Evolutionary conservation across 2,797 vertebrate species (phyloP).

Genomic region (Gouania willdenowi): DNA sequence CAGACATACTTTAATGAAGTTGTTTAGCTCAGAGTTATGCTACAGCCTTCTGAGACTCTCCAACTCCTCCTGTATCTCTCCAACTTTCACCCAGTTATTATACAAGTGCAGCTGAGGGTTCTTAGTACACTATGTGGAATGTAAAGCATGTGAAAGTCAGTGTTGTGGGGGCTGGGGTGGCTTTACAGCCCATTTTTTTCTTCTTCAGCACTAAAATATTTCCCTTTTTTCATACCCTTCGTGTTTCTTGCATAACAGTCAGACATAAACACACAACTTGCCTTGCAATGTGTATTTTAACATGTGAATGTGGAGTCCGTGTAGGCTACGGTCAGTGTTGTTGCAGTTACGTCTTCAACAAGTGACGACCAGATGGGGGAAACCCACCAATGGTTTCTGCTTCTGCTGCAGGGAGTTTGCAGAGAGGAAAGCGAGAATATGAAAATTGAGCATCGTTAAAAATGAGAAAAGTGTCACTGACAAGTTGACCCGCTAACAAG

Average conservation of each 20-base stretch:
- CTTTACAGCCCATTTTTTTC: slow-evolving; percentile 10
- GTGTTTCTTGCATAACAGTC: slow-evolving; percentile 35
- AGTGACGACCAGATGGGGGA: slow-evolving; percentile 38
- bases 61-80: background rate
- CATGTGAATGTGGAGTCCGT: slow-evolving; percentile 30
- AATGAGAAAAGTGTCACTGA: slow-evolving; percentile 8
- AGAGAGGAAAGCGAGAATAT: background rate
- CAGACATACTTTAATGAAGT: too few relatives aligned
- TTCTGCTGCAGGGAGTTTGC: slow-evolving; percentile 9
- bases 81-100: background rate
- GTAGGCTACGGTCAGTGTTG: slow-evolving; percentile 8
- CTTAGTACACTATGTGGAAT: slow-evolving; percentile 12
- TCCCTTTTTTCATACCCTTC: background rate
- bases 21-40: too few relatives aligned
- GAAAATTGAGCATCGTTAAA: background rate
- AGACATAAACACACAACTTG: slow-evolving; percentile 29
- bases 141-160: slow-evolving; percentile 18
- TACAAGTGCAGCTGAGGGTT: background rate
- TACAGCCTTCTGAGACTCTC: too few relatives aligned
- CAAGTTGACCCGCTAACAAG: slow-evolving; percentile 43
- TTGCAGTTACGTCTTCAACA: slow-evolving; percentile 14
- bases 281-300: slow-evolving; percentile 13
- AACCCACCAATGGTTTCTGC: slow-evolving; percentile 16
- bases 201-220: too few relatives aligned
- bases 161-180: slow-evolving; percentile 9